Evolutionary conservation across 2,797 vertebrate genomes (phyloP), one percentile per base, ranked within the genome.

Genomic region (Silurus lanzhouensis): DNA sequence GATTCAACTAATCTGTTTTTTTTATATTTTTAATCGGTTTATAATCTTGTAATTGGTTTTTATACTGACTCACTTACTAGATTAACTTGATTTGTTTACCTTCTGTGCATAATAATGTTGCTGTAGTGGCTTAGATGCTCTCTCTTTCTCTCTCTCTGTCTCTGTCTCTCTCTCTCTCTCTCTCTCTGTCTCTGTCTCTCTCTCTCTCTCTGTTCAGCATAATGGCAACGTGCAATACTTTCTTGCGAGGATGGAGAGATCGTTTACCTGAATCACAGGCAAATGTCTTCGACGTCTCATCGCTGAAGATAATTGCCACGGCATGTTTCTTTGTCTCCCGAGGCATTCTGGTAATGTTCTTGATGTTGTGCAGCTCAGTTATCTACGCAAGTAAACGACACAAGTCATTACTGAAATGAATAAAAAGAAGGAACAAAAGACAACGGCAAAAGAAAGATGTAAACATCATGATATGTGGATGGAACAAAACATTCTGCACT

Each of bases 291-390:
- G 97, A 98, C 1, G 97, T 98, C 93, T 99, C 97, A 66, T 99
- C 97, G 77, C 96, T 96, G 94, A 99, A 99, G 95, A 99, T 97
- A 94, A 99, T 99, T 81, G 97, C 97, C 93, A 99, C 97, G 0
- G 98, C 98, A 74, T 99, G 98, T 92, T 99, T 99, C 93, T 98
- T 99, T 83, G 97, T 97, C 94, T 99, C 98, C 91, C 96, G 96
- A 86, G 98, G 98, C 96, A 99, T 96, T 91, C 98, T 96, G 90
- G 97, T 98, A 92, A 99, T 96, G 93, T 98, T 99, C 96, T 97
- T 99, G 94, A 99, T 96, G 94, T 96, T 99, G 92, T 98, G 97
- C 90, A 99, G 96, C 94, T 99, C 98, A 20, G 98, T 99, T 95
- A 99, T 97, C 98, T 99, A 92, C 89, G 76, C 83, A 96, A 94